A percentile compares a stretch with the other conserved stretches of the same genome.
Evolutionary conservation across 2,113 vertebrate genomes (phyloP).

Genomic region (Gobio gobio): DNA sequence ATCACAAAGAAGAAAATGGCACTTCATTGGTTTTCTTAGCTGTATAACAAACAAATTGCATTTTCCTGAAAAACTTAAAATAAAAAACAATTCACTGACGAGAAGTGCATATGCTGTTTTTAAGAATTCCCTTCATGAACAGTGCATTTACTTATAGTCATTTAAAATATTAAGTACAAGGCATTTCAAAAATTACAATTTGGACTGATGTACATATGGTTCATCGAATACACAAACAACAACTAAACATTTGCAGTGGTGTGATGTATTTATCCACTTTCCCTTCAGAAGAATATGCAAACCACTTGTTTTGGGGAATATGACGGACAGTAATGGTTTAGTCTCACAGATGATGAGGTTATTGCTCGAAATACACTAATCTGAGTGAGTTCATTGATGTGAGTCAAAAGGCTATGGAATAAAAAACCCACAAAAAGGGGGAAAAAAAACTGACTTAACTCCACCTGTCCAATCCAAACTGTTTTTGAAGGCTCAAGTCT

Average conservation of each 20-base stretch:
- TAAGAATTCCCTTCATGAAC: constrained; percentile 29
- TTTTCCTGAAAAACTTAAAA: constrained; percentile 41
- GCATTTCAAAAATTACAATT: background rate
- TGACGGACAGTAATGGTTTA: constrained; percentile 1
- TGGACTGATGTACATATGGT: background rate
- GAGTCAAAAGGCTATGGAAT: constrained; percentile 19
- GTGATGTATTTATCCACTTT: constrained; percentile 1
- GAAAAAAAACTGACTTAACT: constrained; percentile 1
- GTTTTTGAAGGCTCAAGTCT: constrained; percentile 20
- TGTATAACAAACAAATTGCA: constrained; percentile 25
- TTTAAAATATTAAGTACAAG: background rate
- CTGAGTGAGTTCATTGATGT: constrained; percentile 15
- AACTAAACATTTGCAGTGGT: background rate
- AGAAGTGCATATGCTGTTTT: constrained; percentile 37
- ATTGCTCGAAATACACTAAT: constrained; percentile 11
- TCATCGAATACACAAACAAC: background rate
- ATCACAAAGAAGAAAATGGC: constrained; percentile 4
- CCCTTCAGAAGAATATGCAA: background rate
- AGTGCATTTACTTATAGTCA: constrained; percentile 41
- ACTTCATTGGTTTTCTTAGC: constrained; percentile 27
- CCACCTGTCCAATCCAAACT: constrained; percentile 26
- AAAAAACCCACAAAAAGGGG: background rate
- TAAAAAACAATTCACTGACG: constrained; percentile 39
- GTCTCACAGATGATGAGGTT: constrained; percentile 14
- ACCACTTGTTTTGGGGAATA: background rate